A percentile compares a stretch with the other conserved stretches of the same genome.
Conservation (phyloP, 2,113 vertebrate species). For the Ifrita kowaldi region DNA sequence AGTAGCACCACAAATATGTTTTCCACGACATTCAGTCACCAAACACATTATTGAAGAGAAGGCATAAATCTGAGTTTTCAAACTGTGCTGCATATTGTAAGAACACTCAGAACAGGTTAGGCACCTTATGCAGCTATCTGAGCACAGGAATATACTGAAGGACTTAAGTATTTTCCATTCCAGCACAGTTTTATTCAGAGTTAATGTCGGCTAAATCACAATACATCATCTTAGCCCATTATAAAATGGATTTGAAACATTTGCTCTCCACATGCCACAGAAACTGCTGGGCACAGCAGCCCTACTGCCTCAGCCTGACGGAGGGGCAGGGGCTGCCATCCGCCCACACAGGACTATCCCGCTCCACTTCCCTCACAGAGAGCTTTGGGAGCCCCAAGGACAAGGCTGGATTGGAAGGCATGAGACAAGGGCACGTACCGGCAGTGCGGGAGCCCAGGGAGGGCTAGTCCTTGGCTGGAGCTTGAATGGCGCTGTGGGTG, state of each 20-base stretch:
- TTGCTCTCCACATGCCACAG: not conserved
- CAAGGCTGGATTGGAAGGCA: not conserved
- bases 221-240: not conserved
- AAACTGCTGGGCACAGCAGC: accelerated
- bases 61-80: not conserved
- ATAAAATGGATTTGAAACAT: not conserved
- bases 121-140: not conserved
- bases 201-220: not conserved
- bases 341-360: too few relatives aligned
- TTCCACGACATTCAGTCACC: not conserved
- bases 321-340: not conserved
- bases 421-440: accelerated
- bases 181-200: not conserved
- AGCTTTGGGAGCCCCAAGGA: not conserved
- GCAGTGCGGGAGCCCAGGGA: accelerated
- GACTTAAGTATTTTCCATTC: not conserved
- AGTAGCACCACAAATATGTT: not conserved
- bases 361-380: not conserved
- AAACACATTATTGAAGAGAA: not conserved
- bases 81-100: not conserved
- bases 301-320: accelerated
- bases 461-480: not conserved
- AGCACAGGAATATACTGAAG: not conserved
- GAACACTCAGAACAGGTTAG: not conserved
- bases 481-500: accelerated